Percentiles rank a stretch among this genome's conserved stretches.
These are phyloP conservation scores for Meriones unguiculatus DNA, from an alignment of 2,113 vertebrate species.

Conservation along the genomic window DNA sequence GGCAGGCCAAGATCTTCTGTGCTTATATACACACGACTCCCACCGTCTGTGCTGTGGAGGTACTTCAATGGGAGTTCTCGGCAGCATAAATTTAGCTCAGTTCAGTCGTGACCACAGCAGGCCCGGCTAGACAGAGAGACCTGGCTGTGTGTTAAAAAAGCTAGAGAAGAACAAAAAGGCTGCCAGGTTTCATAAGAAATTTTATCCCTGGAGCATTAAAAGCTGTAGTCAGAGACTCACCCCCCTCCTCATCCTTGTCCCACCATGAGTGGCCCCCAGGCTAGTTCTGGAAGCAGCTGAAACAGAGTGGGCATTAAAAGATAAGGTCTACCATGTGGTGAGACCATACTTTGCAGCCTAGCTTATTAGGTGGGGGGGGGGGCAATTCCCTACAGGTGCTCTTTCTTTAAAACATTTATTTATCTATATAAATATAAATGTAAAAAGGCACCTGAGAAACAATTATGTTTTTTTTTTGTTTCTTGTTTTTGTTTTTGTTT, in stretches of 20 bases:
- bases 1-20: background rate
- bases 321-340: conserved; percentile 1
- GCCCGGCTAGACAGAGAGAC: conserved; percentile 49
- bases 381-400: background rate
- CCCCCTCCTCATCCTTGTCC: background rate
- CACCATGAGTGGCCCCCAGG: background rate
- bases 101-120: conserved; percentile 39
- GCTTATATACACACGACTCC: conserved; percentile 19
- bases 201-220: conserved; percentile 50
- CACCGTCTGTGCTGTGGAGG: background rate
- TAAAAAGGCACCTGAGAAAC: conserved; percentile 1
- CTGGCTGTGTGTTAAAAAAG: conserved; percentile 62
- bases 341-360: background rate
- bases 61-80: conserved; percentile 49
- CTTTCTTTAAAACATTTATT: conserved; percentile 16
- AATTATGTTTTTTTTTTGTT: background rate
- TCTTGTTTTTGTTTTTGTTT: background rate
- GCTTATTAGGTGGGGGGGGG: background rate
- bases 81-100: conserved; percentile 7
- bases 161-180: conserved; percentile 67
- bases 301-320: background rate
- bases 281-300: conserved; percentile 3
- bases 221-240: background rate
- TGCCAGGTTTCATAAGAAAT: conserved; percentile 68
- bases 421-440: conserved; percentile 39